Evolutionary conservation across 2,113 vertebrate genomes (phyloP).

Genomic region (Tyto alba): DNA sequence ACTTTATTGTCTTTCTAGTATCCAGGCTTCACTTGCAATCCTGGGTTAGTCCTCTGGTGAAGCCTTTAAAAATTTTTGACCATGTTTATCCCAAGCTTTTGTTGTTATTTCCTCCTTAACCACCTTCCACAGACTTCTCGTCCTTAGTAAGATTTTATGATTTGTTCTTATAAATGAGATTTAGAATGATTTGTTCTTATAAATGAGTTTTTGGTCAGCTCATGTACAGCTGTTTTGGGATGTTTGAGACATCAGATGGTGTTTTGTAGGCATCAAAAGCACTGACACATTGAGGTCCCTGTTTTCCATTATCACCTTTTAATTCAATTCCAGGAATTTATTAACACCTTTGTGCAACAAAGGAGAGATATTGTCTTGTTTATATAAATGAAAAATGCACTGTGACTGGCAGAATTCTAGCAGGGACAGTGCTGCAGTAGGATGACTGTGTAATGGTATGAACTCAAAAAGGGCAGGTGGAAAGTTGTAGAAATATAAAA

Average conservation of each 20-base stretch:
- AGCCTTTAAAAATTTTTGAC: background rate
- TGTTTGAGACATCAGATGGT: background rate
- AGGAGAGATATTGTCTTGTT: background rate
- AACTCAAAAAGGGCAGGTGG: background rate
- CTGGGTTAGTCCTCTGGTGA: background rate
- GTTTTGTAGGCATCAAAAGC: background rate
- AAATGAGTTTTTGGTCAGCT: background rate
- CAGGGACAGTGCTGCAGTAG: background rate
- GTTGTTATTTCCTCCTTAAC: background rate
- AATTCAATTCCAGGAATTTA: constrained; percentile 22
- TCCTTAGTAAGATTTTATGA: background rate
- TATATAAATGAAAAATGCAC: background rate
- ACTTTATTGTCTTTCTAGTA: background rate
- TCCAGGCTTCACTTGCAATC: background rate
- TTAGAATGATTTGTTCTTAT: background rate
- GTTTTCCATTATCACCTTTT: constrained; percentile 43
- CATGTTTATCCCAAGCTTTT: background rate
- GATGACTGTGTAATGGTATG: background rate
- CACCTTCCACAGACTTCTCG: background rate
- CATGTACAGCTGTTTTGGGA: background rate
- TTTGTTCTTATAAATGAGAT: background rate
- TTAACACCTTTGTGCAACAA: constrained; percentile 25
- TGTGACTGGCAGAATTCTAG: background rate
- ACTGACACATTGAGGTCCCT: background rate
- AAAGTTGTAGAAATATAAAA: background rate